phyloP scores from a whole-genome alignment of 1,140 invertebrate genomes.

The Amphibalanus amphitrite region DNA sequence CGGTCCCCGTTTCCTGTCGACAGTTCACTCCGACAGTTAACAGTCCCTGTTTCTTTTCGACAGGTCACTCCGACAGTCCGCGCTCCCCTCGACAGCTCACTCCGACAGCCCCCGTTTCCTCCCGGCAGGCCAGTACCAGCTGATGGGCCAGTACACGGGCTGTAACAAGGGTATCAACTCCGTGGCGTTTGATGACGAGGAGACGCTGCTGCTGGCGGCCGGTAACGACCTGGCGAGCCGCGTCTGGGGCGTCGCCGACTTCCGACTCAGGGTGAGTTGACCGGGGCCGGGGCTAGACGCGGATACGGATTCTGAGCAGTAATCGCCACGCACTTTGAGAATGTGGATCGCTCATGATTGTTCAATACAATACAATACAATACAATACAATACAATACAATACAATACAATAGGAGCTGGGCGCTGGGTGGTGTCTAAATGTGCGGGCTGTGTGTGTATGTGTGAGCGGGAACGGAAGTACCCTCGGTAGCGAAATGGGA shows the following conservation, averaged over 20 bases:
- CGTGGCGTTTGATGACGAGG: constrained; percentile 81
- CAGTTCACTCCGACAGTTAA: not conserved
- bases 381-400: too few relatives aligned
- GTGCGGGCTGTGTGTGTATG: too few relatives aligned
- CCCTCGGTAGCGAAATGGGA: too few relatives aligned
- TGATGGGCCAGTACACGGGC: not conserved
- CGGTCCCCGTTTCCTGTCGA: too few relatives aligned
- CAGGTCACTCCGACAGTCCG: not conserved
- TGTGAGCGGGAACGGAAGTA: too few relatives aligned
- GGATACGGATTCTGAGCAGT: too few relatives aligned
- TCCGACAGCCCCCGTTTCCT: not conserved
- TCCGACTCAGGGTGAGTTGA: constrained; percentile 65
- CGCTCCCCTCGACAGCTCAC: not conserved
- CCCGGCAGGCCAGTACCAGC: not conserved
- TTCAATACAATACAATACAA: too few relatives aligned
- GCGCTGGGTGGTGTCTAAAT: too few relatives aligned
- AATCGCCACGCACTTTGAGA: too few relatives aligned
- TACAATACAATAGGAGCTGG: too few relatives aligned
- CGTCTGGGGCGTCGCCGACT: constrained; percentile 80
- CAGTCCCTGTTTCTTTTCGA: not conserved
- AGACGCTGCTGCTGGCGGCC: constrained; percentile 65
- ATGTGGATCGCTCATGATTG: too few relatives aligned
- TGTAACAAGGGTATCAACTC: constrained; percentile 55
- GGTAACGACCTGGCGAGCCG: constrained; percentile 89
- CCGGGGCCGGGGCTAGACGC: too few relatives aligned